Evolutionary conservation across 1,140 invertebrate species (phyloP).

Genomic region (Meloidogyne chitwoodi): DNA sequence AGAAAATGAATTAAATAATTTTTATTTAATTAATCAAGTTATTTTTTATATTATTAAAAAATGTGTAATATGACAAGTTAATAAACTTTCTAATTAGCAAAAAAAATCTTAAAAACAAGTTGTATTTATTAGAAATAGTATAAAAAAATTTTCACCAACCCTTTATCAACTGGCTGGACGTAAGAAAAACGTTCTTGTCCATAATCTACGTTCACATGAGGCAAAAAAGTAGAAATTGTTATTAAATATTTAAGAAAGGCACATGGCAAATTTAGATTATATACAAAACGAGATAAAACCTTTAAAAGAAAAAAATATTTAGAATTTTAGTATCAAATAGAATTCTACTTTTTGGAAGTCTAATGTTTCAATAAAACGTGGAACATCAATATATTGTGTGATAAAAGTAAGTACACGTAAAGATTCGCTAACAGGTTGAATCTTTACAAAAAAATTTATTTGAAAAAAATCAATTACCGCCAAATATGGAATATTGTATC

Average conservation of each 20-base stretch:
- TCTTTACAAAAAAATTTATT: background rate
- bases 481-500: background rate
- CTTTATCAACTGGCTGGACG: background rate
- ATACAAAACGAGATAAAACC: slow-evolving; percentile 22
- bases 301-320: background rate
- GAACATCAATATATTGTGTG: slow-evolving; percentile 21
- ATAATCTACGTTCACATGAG: slow-evolving; percentile 17
- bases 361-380: slow-evolving; percentile 13
- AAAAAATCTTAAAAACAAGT: no score
- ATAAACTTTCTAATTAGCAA: no score
- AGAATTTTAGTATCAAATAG: background rate
- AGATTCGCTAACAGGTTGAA: slow-evolving; percentile 19
- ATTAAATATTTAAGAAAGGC: slow-evolving; percentile 15
- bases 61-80: no score
- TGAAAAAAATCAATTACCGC: background rate
- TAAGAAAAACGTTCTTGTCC: slow-evolving; percentile 4
- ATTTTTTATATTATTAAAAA: no score
- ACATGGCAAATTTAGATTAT: slow-evolving; percentile 22
- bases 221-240: background rate
- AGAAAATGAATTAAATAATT: background rate
- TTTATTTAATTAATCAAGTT: background rate
- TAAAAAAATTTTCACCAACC: background rate
- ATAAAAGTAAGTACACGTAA: slow-evolving; percentile 21
- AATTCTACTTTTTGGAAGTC: slow-evolving; percentile 12
- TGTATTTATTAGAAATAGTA: no score